A percentile compares a stretch with the other conserved stretches of the same genome.
Conservation (phyloP, 2,113 vertebrate species). For the Ameiurus melas region DNA sequence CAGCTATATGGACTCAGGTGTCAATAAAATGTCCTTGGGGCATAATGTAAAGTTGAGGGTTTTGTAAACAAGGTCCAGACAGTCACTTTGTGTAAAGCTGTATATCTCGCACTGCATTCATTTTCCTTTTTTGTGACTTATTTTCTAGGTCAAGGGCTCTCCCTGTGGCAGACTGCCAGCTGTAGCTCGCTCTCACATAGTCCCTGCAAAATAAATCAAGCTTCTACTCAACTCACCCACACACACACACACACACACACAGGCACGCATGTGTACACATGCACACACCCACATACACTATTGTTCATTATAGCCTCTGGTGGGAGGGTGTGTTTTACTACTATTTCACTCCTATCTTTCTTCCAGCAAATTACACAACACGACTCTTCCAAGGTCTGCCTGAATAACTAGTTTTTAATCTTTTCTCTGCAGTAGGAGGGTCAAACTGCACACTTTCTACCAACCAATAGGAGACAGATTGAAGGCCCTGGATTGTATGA, state of each 20-base stretch:
- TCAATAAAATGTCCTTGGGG: not conserved
- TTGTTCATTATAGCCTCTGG: conserved; percentile 15
- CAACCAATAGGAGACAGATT: not conserved
- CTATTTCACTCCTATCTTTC: conserved; percentile 19
- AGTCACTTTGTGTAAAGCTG: not conserved
- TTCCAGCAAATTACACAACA: conserved; percentile 16
- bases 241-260: conserved; percentile 51
- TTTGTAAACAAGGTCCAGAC: not conserved
- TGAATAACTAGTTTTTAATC: conserved; percentile 34
- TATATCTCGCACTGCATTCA: not conserved
- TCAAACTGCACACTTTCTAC: not conserved
- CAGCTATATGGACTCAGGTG: not conserved
- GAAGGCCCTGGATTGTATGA: not conserved
- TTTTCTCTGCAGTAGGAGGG: not conserved
- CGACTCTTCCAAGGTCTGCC: conserved; percentile 5
- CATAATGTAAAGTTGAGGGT: not conserved
- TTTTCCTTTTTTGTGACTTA: conserved; percentile 53
- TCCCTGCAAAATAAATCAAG: conserved; percentile 76
- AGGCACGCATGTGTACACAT: conserved; percentile 54
- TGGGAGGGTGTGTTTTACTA: conserved; percentile 33
- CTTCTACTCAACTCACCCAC: conserved; percentile 72
- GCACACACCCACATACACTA: conserved; percentile 28
- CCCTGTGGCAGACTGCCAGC: conserved; percentile 71
- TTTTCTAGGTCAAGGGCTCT: conserved; percentile 80
- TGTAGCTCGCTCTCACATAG: conserved; percentile 72